Evolutionary conservation across 2,888 invertebrate genomes (phyloP).

Genomic region (Exephanes ischioxanthus): DNA sequence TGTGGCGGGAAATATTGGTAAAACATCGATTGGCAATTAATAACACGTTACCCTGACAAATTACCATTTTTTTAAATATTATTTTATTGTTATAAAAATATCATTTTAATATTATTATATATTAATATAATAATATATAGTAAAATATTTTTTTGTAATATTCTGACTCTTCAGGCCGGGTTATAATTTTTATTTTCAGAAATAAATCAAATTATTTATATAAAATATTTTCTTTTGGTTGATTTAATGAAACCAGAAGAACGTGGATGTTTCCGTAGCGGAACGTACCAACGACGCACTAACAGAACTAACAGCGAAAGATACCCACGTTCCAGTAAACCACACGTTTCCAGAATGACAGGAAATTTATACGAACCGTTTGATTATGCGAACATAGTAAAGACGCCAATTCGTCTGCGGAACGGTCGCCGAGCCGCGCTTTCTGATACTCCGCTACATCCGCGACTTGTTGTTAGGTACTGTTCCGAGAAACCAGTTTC

Average conservation of each 20-base stretch:
- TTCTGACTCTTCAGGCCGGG: too few species aligned
- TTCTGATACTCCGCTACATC: conserved; percentile 10
- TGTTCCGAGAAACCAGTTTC: conserved; percentile 50
- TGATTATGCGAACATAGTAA: conserved; percentile 30
- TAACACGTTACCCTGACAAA: too few species aligned
- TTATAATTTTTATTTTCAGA: too few species aligned
- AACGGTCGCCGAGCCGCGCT: conserved; percentile 35
- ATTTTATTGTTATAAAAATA: too few species aligned
- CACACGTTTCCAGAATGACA: neutral
- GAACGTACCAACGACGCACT: neutral
- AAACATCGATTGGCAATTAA: neutral
- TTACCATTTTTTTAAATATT: too few species aligned
- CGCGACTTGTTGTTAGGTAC: neutral
- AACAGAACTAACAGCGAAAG: neutral
- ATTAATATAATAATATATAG: too few species aligned
- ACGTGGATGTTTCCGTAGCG: neutral
- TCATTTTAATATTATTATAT: too few species aligned
- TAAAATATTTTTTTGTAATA: too few species aligned
- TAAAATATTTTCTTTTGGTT: neutral
- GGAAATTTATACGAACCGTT: conserved; percentile 31
- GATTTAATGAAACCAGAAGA: neutral
- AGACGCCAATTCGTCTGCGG: conserved; percentile 39
- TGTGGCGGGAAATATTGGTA: neutral
- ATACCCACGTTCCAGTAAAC: neutral
- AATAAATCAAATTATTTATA: too few species aligned